Percentiles rank a stretch among this genome's conserved stretches.
Evolutionary conservation across 2,888 invertebrate species (phyloP).

Genomic region (Brachypalpus laphriformis): DNA sequence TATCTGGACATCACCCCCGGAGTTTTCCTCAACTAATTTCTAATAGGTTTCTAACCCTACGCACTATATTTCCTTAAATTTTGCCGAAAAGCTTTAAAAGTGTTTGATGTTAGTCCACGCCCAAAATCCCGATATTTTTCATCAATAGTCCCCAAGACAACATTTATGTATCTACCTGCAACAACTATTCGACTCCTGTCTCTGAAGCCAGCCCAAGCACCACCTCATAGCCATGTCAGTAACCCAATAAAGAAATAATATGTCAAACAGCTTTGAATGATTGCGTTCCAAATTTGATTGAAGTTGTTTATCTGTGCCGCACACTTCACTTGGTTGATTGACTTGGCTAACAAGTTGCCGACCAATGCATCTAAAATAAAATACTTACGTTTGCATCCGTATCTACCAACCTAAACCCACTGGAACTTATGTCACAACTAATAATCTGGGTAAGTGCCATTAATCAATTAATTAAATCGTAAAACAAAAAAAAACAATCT

Average conservation of each 20-base stretch:
- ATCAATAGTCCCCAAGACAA: no score
- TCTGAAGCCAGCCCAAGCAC: neutral
- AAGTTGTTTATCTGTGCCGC: slow-evolving; percentile 42
- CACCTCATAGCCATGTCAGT: neutral
- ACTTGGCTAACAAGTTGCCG: slow-evolving; percentile 15
- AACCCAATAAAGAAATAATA: slow-evolving; percentile 60
- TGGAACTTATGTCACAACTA: no score
- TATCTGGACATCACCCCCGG: no score
- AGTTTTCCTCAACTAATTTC: no score
- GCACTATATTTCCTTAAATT: no score
- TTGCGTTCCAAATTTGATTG: slow-evolving; percentile 70
- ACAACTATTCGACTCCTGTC: neutral
- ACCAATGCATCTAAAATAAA: slow-evolving; percentile 19
- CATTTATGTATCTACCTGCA: no score
- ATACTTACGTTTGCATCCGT: no score
- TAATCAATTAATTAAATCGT: slow-evolving; percentile 46
- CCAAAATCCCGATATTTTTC: no score
- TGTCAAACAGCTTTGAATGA: slow-evolving; percentile 75
- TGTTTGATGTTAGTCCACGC: no score
- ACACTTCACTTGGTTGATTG: slow-evolving; percentile 22
- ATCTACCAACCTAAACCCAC: neutral
- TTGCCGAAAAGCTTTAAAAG: no score
- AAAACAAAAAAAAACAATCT: neutral
- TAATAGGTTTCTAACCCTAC: no score
- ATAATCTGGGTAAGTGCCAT: slow-evolving; percentile 44